Base-by-base conservation (phyloP, 2,113 vertebrate genomes). In the Murina feae region DNA sequence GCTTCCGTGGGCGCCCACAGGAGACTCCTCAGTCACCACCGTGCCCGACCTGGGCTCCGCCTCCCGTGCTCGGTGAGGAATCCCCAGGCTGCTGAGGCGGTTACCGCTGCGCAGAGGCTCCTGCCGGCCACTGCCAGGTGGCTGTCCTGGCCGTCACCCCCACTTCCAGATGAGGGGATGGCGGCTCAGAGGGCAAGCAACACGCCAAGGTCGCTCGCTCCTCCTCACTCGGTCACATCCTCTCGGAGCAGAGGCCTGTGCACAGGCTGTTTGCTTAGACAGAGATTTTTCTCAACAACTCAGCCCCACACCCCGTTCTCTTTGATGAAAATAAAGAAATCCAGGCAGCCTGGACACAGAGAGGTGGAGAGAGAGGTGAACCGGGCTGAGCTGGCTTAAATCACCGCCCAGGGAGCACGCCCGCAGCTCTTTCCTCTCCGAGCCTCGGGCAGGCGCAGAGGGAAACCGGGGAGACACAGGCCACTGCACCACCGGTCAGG, bases 181-280 rank as follows among this genome's bases (percentile, higher is more conserved):
- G 37, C 72, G 81, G 53, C 42, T 68, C 23, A 37, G 53, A 37
- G 44, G 23, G 44, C 55, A 28, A n/a, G 18, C 7, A 17, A 32
- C 58, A 63, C 47, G 63, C 76, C 39, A n/a, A 32, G 23, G 86
- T 42, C n/a, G 6, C 13, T 3, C 2, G 0, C 39, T 32, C 16
- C 13, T 7, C 66, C 58, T 28, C 32, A 0, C 55, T 11, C 49
- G 10, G 16, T 18, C 60, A 4, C 2, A 6, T 2, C 16, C 0
- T 2, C 25, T 11, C 69, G 28, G 83, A 51, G 39, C 81, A 8
- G 20, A 75, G 75, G 21, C 30, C 0, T 7, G 1, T 0, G n/a
- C 63, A 12, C 0, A 37, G 68, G 17, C 14, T 21, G 14, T 55
- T 5, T 39, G 44, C 74, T 85, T 25, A 51, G 1, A 16, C 2